Percentiles rank a stretch among this genome's conserved stretches.
These are phyloP conservation scores for Dermochelys coriacea DNA, from an alignment of 2,797 vertebrate species.

Conservation along the genomic window DNA sequence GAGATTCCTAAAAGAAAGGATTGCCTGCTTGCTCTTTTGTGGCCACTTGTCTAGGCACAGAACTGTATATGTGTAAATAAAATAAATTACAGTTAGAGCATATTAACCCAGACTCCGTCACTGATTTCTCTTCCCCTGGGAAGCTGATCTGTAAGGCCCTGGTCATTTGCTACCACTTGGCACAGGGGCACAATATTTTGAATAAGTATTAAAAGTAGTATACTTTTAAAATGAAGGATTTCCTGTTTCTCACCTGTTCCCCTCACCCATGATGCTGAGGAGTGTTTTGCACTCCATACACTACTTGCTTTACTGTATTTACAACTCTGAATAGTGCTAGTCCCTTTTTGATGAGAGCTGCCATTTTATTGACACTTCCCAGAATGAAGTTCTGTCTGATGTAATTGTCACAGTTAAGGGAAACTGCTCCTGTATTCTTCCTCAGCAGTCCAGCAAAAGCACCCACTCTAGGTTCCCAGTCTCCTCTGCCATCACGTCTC, in stretches of 20 bases:
- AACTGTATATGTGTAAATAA: not conserved
- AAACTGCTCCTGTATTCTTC: not conserved
- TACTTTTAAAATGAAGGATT: not conserved
- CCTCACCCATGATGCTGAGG: not conserved
- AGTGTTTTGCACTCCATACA: not conserved
- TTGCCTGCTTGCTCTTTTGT: not conserved
- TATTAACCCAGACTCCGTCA: not conserved
- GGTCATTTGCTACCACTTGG: not conserved
- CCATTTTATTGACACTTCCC: not conserved
- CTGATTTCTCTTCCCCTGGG: fast-evolving
- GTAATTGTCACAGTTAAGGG: not conserved
- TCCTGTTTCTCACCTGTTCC: too few species aligned
- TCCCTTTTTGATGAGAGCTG: not conserved
- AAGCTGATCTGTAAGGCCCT: not conserved
- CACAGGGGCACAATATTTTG: not conserved
- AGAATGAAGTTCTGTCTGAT: not conserved
- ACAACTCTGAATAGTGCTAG: not conserved
- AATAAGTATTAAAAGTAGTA: not conserved
- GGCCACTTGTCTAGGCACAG: fast-evolving
- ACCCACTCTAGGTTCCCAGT: not conserved
- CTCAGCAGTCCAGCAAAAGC: not conserved
- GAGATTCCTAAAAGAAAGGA: not conserved
- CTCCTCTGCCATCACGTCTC: not conserved
- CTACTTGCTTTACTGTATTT: not conserved
- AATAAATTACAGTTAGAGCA: not conserved